These are phyloP conservation scores for Conomelus anceps DNA, from an alignment of 2,888 invertebrate genomes.

Conservation along the genomic window DNA sequence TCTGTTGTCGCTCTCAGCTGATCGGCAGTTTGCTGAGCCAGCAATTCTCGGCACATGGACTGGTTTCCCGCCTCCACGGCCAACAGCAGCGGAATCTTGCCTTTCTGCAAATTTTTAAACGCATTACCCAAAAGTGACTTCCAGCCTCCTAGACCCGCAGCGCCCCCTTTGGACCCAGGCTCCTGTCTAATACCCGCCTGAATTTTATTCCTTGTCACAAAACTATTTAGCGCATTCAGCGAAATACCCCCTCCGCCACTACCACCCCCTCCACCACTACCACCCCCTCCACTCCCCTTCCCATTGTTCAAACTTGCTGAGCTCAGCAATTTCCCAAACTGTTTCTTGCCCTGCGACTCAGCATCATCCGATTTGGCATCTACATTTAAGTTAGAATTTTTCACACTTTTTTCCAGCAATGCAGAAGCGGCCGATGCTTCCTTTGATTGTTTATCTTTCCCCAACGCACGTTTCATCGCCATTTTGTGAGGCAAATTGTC, in stretches of 20 bases:
- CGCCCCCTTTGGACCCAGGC: neutral
- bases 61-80: slow-evolving; percentile 94
- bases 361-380: neutral
- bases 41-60: slow-evolving; percentile 87
- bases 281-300: neutral
- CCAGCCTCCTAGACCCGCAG: slow-evolving; percentile 29
- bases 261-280: neutral
- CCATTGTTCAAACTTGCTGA: neutral
- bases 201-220: slow-evolving; percentile 37
- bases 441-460: neutral
- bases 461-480: neutral
- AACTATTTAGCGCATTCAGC: slow-evolving; percentile 22
- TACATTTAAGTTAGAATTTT: neutral
- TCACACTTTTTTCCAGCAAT: neutral
- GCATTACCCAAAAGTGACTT: slow-evolving; percentile 20
- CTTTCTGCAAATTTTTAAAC: slow-evolving; percentile 60
- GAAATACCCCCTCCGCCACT: neutral
- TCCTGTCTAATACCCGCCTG: slow-evolving; percentile 35
- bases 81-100: slow-evolving; percentile 86
- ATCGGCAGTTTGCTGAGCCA: slow-evolving; percentile 78
- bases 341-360: neutral
- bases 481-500: neutral
- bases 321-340: neutral
- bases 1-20: slow-evolving; percentile 78
- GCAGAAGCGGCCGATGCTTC: neutral